phyloP scores from a whole-genome alignment of 53 echinoderm and acorn worm species.

The Hippasteria phrygiana region DNA sequence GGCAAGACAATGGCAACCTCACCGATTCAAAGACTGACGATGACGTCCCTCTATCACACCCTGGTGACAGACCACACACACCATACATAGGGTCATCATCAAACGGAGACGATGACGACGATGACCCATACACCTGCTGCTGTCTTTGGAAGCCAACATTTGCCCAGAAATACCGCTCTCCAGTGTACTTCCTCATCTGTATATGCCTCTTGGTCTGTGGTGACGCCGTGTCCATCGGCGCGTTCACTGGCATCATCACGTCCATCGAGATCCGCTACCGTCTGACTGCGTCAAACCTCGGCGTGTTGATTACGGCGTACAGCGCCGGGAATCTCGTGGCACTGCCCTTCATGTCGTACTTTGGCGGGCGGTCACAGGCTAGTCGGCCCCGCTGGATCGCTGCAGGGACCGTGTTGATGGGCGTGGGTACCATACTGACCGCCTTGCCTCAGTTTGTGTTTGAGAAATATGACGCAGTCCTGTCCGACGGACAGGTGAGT shows the following conservation, averaged over 20 bases:
- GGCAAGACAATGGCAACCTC: neutral
- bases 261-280: constrained; percentile 76
- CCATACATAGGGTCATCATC: too few species aligned
- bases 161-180: constrained; percentile 30
- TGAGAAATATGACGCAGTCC: constrained; percentile 23
- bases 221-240: constrained; percentile 70
- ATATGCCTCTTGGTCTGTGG: constrained; percentile 69
- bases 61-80: too few species aligned
- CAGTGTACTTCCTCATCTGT: constrained; percentile 61
- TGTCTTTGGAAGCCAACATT: constrained; percentile 46
- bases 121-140: constrained; percentile 4
- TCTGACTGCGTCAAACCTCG: constrained; percentile 66
- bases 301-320: constrained; percentile 59
- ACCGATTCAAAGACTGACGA: neutral
- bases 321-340: constrained; percentile 67
- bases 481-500: constrained; percentile 19
- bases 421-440: constrained; percentile 39
- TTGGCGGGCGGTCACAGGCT: constrained; percentile 35
- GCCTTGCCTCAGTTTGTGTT: constrained; percentile 60
- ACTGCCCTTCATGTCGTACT: constrained; percentile 58
- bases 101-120: neutral
- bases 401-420: constrained; percentile 22
- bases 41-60: neutral
- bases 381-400: constrained; percentile 60
- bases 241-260: constrained; percentile 66